phyloP scores from a whole-genome alignment of 2,888 invertebrate species.

The Acronicta leporina region DNA sequence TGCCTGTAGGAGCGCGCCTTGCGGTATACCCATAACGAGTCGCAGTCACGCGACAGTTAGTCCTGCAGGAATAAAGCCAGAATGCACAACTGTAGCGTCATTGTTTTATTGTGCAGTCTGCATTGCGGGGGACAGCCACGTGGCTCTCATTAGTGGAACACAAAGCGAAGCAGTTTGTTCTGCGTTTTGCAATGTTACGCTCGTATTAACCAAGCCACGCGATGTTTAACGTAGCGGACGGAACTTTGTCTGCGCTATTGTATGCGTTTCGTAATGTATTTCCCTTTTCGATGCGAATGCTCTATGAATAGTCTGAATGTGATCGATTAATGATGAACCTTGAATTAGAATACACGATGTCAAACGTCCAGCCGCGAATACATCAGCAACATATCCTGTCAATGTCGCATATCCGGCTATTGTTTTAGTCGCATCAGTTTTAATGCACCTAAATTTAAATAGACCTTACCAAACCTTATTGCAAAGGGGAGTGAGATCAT shows the following conservation, averaged over 20 bases:
- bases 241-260: conserved; percentile 73
- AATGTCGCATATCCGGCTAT: conserved; percentile 77
- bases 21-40: conserved; percentile 78
- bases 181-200: conserved; percentile 85
- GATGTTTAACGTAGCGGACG: conserved; percentile 80
- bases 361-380: conserved; percentile 73
- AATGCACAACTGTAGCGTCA: conserved; percentile 82
- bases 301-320: conserved; percentile 29
- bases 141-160: conserved; percentile 87
- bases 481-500: conserved; percentile 50
- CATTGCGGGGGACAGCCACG: conserved; percentile 88
- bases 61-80: conserved; percentile 85
- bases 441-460: conserved; percentile 70
- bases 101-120: conserved; percentile 88
- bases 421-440: conserved; percentile 66
- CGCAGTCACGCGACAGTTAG: conserved; percentile 83
- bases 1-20: conserved; percentile 71
- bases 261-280: conserved; percentile 49
- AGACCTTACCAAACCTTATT: conserved; percentile 44
- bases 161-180: conserved; percentile 87
- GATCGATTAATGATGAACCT: conserved; percentile 64
- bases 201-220: conserved; percentile 82
- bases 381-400: conserved; percentile 77
- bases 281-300: conserved; percentile 32
- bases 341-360: conserved; percentile 74